Conservation (phyloP, 2,113 vertebrate species). For the Gobiocypris rarus region DNA sequence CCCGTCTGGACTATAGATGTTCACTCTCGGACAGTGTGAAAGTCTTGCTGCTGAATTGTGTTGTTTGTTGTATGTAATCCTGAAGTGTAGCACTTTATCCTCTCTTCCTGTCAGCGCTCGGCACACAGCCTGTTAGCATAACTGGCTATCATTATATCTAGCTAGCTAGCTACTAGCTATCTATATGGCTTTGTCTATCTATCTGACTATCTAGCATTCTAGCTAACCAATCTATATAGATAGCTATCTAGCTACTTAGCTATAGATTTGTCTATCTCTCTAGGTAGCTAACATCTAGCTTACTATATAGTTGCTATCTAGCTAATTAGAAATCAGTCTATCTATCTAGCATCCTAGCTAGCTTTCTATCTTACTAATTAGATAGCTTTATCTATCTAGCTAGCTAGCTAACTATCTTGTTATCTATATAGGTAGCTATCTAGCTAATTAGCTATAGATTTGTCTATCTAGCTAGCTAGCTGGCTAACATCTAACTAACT, state of each 20-base stretch:
- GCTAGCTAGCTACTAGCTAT: no score
- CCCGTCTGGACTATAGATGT: constrained; percentile 9
- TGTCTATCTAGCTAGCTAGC: not conserved
- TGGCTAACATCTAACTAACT: no score
- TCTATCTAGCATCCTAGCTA: not conserved
- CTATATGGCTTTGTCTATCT: no score
- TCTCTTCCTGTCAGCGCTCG: constrained; percentile 51
- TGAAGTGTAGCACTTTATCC: constrained; percentile 62
- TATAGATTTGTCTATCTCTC: not conserved
- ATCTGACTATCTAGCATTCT: not conserved
- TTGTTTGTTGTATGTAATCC: constrained; percentile 58
- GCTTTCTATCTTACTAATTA: no score
- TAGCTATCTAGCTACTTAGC: not conserved
- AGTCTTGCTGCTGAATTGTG: constrained; percentile 43
- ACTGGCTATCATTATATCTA: not conserved
- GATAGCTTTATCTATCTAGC: not conserved
- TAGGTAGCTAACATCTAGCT: not conserved
- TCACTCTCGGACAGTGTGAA: constrained; percentile 30
- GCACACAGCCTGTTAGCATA: constrained; percentile 48
- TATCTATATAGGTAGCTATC: not conserved
- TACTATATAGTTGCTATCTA: no score
- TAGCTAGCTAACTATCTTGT: not conserved
- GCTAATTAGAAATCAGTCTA: no score
- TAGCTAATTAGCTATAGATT: not conserved
- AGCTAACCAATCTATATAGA: not conserved